Evolutionary conservation across 2,113 vertebrate species (phyloP).

Genomic region (Ovibos moschatus): DNA sequence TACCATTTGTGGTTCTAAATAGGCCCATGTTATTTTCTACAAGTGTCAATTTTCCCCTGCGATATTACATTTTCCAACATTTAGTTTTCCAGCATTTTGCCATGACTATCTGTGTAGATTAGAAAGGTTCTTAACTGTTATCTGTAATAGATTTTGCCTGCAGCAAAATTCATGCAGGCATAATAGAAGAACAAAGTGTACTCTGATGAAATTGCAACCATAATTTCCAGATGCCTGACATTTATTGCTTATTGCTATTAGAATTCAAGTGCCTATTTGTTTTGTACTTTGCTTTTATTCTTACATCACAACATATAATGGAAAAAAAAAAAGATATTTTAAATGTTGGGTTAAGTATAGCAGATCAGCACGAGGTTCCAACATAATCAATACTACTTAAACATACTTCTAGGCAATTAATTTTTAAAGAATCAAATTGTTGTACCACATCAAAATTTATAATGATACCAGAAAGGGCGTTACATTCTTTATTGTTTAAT

Average conservation of each 20-base stretch:
- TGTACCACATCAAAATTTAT: conserved; percentile 83
- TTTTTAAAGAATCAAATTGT: conserved; percentile 86
- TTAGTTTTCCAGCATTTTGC: conserved; percentile 82
- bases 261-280: conserved; percentile 92
- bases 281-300: conserved; percentile 88
- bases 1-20: conserved; percentile 74
- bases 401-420: conserved; percentile 85
- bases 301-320: conserved; percentile 88
- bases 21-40: conserved; percentile 77
- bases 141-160: conserved; percentile 91
- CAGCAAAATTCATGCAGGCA: conserved; percentile 89
- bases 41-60: conserved; percentile 81
- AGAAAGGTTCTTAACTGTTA: conserved; percentile 89
- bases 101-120: conserved; percentile 86
- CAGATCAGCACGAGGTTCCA: conserved; percentile 80
- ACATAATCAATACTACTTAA: conserved; percentile 89
- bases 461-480: conserved; percentile 81
- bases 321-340: conserved; percentile 85
- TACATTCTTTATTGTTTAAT: conserved; percentile 88
- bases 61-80: conserved; percentile 85
- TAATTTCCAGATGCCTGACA: conserved; percentile 91
- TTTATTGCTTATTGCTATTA: conserved; percentile 91
- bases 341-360: conserved; percentile 87
- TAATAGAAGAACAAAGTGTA: conserved; percentile 91
- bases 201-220: conserved; percentile 89